Base-by-base conservation (phyloP, 2,113 vertebrate genomes). In the Sceloporus tristichus region DNA sequence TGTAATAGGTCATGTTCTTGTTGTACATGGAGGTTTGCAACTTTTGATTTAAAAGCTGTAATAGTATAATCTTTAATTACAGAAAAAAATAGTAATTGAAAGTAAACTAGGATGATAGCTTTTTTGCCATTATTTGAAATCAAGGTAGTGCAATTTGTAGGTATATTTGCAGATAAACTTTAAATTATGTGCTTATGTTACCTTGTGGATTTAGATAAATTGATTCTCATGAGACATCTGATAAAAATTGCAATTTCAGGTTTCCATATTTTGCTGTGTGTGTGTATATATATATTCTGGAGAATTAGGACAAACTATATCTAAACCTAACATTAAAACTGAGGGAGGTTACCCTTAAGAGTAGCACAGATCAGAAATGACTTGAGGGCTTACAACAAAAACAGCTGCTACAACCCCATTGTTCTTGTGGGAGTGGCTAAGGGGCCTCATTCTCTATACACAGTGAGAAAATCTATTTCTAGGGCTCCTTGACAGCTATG, bases 21-120 rank as follows among this genome's bases (percentile, higher is more conserved):
- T 98, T 90, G 98, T 99, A 89, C 98, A 99, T 29, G 99, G 98
- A 84, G 98, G 99, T 1, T 96, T 99, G 87, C 98, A 98, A 4
- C 97, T 99, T 91, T 27, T 94, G 79, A 94, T 97, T 73, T 99
- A 95, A 94, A 82, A 89, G 80, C 75, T 27, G 82, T 38, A 34
- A 81, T 68, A 62, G 19, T 5, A 76, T 29, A 38, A 79, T 76
- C 56, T 74, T 86, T 70, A 91, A 86, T 68, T 91, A 48, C 62
- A 6, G 65, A 27, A 1, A 25, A 34, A 34, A 76, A 23, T 74
- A 71, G 53, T 18, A 77, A 7, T 21, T 78, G 34, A 74, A 10
- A 71, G 8, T n/a, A 8, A 83, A 77, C 84, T 85, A 78, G 3
- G 74, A 1, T 34, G 34, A 34, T 34, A 34, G 34, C 78, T 86